Evolutionary conservation across 2,888 invertebrate species (phyloP), one percentile per base, ranked within the genome.

Genomic region (Aspidapion aeneum): DNA sequence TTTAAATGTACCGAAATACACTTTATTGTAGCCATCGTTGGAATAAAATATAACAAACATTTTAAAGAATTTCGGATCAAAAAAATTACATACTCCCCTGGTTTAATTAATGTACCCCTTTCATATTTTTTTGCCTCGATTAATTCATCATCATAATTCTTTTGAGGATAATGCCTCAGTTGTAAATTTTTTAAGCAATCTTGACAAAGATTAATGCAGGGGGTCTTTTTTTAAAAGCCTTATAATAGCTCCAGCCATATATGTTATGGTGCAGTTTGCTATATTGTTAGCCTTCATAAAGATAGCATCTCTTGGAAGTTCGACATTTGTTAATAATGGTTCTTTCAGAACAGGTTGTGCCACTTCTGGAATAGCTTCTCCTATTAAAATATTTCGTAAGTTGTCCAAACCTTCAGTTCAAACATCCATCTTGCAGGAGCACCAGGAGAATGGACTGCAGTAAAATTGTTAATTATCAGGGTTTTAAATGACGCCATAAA

Each of bases 401-500:
- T 66, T 66, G 19, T 67, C 64, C 7, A 67, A 49, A 21, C 49
- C 55, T 18, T 48, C 66, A 21, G 18, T 50, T 50, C 17, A 17
- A 18, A 22, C 7, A 22, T 67, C 63, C 35, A 63, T 60, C 51
- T 63, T 51, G 58, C 67, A 65, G 55, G 65, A 16, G 56, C 55
- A 12, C 49, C 18, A 17, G 65, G 65, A 0, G 65, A 67, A 48
- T 65, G 67, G 18, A 21, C 7, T 20, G 63, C 18, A 56, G 65
- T 63, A 22, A 61, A 67, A 58, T 65, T 67, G 49, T 58, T 67
- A 16, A 66, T 21, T 7, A 65, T 5, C 20, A 65, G 35, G 1
- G 65, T 18, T 56, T 67, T 67, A 51, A 65, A 65, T 1, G 63
- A 63, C 3, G 61, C 17, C 9, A 63, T 51, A 35, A 67, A 67